Evolutionary conservation across 2,113 vertebrate genomes (phyloP), one percentile per base, ranked within the genome.

Genomic region (Peromyscus californicus): DNA sequence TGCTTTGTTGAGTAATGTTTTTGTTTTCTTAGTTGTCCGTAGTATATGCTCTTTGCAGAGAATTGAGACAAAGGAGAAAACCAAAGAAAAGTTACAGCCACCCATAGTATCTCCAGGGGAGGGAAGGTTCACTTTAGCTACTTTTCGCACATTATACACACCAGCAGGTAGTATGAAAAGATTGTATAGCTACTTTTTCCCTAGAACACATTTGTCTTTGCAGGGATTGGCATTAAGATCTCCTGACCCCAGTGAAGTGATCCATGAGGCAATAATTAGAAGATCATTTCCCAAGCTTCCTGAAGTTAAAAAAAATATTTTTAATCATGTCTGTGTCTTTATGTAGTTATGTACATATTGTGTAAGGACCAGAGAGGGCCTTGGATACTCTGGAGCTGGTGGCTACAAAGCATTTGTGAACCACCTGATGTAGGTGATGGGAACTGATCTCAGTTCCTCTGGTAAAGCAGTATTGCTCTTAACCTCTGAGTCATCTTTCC

Each of bases 11-110:
- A 95, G 0, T 87, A 63, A 54, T 95, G 29, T 36, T 59, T 94
- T 90, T 84, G 33, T 91, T 90, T 84, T 76, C 57, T 21, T 91
- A 51, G 85, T 94, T 85, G 24, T 72, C 39, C 39, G 15, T 85
- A 69, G 36, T 84, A 45, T 33, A 29, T 89, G 65, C 51, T 96
- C 21, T 90, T 45, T 95, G 36, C 39, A 21, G 63, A 70, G 91
- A 96, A 80, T 92, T 72, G 79, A 95, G 36, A 48, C 63, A 87
- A 42, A 82, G 72, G 0, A 69, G 84, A 96, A 96, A 93, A 88
- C 4, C 69, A 42, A 82, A 74, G 78, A 67, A 90, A 82, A 78
- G 11, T 54, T 79, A 76, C 24, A 88, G 51, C 54, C 59, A 54
- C 39, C 51, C 88, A 2, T 92, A 39, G 26, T 85, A 67, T 69